Percentiles rank a stretch among this genome's conserved stretches.
Conservation (phyloP, 2,113 vertebrate genomes). For the Carassius gibelio region DNA sequence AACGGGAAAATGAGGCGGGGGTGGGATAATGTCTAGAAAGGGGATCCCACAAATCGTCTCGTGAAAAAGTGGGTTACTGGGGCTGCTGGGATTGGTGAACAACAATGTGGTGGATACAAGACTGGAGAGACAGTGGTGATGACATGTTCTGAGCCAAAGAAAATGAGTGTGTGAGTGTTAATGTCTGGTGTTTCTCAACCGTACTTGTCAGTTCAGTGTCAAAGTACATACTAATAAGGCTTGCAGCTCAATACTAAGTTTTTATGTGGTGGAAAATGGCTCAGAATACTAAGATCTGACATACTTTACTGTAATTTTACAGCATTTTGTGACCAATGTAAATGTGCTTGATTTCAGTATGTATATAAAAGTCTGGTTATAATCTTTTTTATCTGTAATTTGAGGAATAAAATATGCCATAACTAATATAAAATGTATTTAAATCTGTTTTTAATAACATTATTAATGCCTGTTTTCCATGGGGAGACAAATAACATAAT, state of each 20-base stretch:
- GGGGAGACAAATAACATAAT: neutral
- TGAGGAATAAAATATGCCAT: neutral
- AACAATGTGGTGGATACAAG: neutral
- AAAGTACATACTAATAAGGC: neutral
- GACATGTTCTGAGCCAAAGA: neutral
- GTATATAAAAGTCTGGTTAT: neutral
- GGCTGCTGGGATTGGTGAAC: constrained; percentile 12
- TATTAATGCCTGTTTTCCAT: neutral
- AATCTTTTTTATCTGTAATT: neutral
- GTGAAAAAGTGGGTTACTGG: neutral
- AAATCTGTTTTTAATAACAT: neutral
- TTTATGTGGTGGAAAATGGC: neutral
- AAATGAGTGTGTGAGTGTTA: neutral
- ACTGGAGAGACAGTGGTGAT: neutral
- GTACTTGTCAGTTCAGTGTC: neutral
- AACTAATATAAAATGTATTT: neutral
- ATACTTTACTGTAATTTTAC: neutral
- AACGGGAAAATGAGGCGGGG: neutral
- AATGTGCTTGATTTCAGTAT: neutral
- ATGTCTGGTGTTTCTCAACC: too few relatives aligned
- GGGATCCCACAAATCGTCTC: neutral
- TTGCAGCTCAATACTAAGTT: neutral
- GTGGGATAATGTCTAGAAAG: neutral
- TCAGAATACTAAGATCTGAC: neutral
- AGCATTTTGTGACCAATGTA: neutral